Evolutionary conservation across 2,888 invertebrate species (phyloP), one percentile per base, ranked within the genome.

Genomic region (Rotaria socialis): DNA sequence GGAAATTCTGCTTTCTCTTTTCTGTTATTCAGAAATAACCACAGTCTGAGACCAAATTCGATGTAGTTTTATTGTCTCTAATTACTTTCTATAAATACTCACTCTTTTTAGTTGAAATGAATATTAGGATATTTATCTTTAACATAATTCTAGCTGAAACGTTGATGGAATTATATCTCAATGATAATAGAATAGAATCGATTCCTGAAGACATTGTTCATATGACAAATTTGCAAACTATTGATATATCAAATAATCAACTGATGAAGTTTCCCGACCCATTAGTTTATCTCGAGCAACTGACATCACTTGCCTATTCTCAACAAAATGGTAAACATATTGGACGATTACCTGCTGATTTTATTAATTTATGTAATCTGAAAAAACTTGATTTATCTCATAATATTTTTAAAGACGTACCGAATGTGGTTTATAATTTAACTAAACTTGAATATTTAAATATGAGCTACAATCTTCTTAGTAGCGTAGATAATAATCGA

Each of bases 381-480:
- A 89, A 89, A 87, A 91, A 90, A 88, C 86, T 91, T 43, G 91
- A 91, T 87, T 80, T 91, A n/a, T 90, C 90, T 10, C 87, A 90
- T 87, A 91, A 91, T 88, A 67, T 41, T 35, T 67, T 67, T 27
- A 16, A 35, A 35, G 67, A 67, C 19, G 35, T 67, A 19, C 67
- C 67, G 1, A 6, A 5, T 2, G 16, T 16, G 14, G 19, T 67
- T 67, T 67, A 67, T 67, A 67, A 27, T 67, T 67, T 67, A 67
- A 35, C 35, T 16, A 67, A 67, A 67, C 67, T 67, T 16, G 67
- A 67, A 41, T 67, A 67, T 67, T 35, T 67, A 35, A 19, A 67
- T 67, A 67, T 67, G 67, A 67, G 67, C 19, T 16, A 35, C 35
- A 67, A 67, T 67, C 67, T 67, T 67, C 35, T 67, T 19, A 67